Evolutionary conservation across 1,140 invertebrate genomes (phyloP).

Genomic region (Calephelis nemesis): DNA sequence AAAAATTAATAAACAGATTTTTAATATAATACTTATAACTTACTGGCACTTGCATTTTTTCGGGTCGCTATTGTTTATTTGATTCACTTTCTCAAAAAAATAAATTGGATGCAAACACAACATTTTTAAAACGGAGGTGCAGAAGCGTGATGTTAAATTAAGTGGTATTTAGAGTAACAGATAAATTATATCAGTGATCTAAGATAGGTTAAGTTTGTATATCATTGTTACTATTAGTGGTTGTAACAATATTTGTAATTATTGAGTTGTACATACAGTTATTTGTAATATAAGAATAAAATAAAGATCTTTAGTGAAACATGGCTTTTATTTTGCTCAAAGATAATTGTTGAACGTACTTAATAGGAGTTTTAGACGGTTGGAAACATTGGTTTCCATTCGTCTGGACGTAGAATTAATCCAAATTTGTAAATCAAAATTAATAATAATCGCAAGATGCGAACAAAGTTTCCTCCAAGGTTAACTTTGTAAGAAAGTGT

Average conservation of each 20-base stretch:
- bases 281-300: constrained; percentile 70
- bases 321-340: constrained; percentile 27
- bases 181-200: constrained; percentile 33
- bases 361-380: too few species aligned
- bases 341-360: too few species aligned
- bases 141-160: constrained; percentile 11
- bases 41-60: neutral
- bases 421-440: too few species aligned
- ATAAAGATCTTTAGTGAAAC: constrained; percentile 74
- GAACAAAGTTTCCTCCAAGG: too few species aligned
- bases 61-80: too few species aligned
- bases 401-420: too few species aligned
- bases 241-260: constrained; percentile 52
- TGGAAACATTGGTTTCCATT: too few species aligned
- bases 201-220: constrained; percentile 31
- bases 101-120: neutral
- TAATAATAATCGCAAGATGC: too few species aligned
- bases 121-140: neutral
- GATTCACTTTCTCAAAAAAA: neutral
- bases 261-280: constrained; percentile 69
- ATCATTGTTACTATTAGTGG: constrained; percentile 42
- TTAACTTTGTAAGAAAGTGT: too few species aligned
- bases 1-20: too few species aligned
- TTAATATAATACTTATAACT: too few species aligned
- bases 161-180: constrained; percentile 20